Conservation (phyloP, 2,888 invertebrate species). For the Odiellus spinosus region DNA sequence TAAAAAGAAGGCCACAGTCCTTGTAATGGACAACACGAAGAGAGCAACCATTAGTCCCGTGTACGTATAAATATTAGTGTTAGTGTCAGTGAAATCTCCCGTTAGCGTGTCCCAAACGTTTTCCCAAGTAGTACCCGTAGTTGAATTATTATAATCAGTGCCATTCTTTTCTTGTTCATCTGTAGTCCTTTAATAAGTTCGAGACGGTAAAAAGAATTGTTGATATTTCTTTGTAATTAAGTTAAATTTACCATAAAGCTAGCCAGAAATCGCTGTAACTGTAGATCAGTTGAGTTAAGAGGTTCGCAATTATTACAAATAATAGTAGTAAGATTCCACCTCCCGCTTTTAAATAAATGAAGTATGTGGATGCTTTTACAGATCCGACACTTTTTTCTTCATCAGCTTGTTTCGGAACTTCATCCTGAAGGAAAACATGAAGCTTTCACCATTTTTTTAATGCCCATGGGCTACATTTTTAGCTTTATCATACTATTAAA, state of each 20-base stretch:
- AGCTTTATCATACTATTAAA: too few species aligned
- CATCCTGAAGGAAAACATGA: too few species aligned
- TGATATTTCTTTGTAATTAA: too few species aligned
- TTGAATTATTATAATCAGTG: neutral
- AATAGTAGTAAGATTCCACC: constrained; percentile 24
- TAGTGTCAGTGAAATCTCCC: neutral
- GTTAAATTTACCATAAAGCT: constrained; percentile 17
- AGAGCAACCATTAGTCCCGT: constrained; percentile 10
- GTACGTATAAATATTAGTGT: constrained; percentile 10
- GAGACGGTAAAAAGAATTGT: too few species aligned
- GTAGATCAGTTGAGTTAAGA: constrained; percentile 27
- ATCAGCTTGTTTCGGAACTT: too few species aligned
- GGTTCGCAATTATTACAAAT: constrained; percentile 26
- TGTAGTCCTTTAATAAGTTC: constrained; percentile 10
- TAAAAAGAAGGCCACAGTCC: constrained; percentile 18
- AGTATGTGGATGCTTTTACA: constrained; percentile 24
- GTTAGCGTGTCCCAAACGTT: too few species aligned
- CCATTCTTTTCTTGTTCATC: constrained; percentile 7
- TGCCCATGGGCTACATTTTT: too few species aligned
- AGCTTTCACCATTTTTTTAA: too few species aligned
- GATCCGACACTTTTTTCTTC: neutral
- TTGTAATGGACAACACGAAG: constrained; percentile 15
- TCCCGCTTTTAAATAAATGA: constrained; percentile 31
- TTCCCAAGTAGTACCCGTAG: neutral
- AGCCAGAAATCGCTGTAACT: constrained; percentile 20